A percentile compares a stretch with the other conserved stretches of the same genome.
Conservation (phyloP, 2,888 invertebrate genomes). For the Sacculina carcini region DNA sequence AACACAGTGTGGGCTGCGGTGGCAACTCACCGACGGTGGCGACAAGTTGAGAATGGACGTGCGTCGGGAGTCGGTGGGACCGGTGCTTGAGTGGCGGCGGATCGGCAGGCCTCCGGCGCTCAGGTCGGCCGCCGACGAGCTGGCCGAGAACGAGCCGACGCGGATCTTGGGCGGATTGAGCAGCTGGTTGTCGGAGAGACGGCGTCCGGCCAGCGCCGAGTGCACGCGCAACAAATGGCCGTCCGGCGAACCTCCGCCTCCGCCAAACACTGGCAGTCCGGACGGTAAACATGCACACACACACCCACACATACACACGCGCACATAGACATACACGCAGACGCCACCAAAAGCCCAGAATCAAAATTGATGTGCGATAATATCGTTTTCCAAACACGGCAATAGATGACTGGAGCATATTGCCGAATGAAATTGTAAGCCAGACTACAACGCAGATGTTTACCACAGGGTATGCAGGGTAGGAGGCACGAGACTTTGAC, state of each 20-base stretch:
- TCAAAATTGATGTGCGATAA: too few relatives aligned
- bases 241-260: conserved; percentile 43
- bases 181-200: conserved; percentile 69
- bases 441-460: too few relatives aligned
- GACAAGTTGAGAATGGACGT: conserved; percentile 38
- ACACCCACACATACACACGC: too few relatives aligned
- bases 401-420: too few relatives aligned
- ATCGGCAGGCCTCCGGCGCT: conserved; percentile 40
- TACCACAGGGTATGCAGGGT: too few relatives aligned
- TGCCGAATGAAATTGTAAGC: too few relatives aligned
- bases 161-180: conserved; percentile 63
- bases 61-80: conserved; percentile 45
- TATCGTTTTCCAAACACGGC: too few relatives aligned
- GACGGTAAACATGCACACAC: too few relatives aligned
- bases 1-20: too few relatives aligned
- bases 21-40: conserved; percentile 64
- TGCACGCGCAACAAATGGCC: conserved; percentile 63
- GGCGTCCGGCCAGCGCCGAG: conserved; percentile 52
- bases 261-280: not conserved
- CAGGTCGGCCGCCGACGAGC: conserved; percentile 35
- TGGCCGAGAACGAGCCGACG: conserved; percentile 53
- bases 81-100: conserved; percentile 69
- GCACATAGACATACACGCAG: too few relatives aligned
- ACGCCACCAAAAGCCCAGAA: too few relatives aligned
- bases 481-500: too few relatives aligned